A percentile compares a stretch with the other conserved stretches of the same genome.
Evolutionary conservation across 2,797 vertebrate species (phyloP).

Genomic region (Catostomus latipinnis): DNA sequence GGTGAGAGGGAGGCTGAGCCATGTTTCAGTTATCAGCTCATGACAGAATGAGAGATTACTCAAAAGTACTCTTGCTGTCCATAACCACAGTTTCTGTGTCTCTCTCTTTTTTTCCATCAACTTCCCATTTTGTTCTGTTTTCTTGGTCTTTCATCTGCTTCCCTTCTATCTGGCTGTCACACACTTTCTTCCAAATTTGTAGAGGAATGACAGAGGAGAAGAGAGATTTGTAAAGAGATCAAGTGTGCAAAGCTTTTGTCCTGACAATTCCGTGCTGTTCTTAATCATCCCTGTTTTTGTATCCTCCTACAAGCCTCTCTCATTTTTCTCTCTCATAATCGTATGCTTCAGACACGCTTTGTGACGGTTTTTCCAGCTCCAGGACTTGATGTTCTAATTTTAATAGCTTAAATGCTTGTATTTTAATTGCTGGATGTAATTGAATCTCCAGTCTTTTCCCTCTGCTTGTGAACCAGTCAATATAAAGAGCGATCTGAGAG

Average conservation of each 20-base stretch:
- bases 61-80: neutral
- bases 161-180: neutral
- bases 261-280: conserved; percentile 11
- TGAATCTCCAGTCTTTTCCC: conserved; percentile 22
- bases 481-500: conserved; percentile 1
- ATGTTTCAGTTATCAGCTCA: conserved; percentile 13
- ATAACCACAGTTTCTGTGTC: too few relatives aligned
- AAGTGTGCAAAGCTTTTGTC: conserved; percentile 15
- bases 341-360: conserved; percentile 10
- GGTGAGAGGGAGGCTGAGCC: neutral
- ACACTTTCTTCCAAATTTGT: too few relatives aligned
- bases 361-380: too few relatives aligned
- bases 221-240: conserved; percentile 33
- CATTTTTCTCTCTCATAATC: neutral
- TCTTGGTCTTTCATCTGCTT: too few relatives aligned
- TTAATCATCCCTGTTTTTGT: conserved; percentile 29
- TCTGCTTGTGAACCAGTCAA: conserved; percentile 13
- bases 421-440: conserved; percentile 27
- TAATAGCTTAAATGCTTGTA: neutral
- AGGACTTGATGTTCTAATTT: neutral
- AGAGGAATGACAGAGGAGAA: conserved; percentile 16
- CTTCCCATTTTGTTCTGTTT: too few relatives aligned
- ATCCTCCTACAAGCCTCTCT: conserved; percentile 10
- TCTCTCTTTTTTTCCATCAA: neutral
- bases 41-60: neutral